Evolutionary conservation across 2,113 vertebrate genomes (phyloP).

Genomic region (Rousettus leschenaultii): DNA sequence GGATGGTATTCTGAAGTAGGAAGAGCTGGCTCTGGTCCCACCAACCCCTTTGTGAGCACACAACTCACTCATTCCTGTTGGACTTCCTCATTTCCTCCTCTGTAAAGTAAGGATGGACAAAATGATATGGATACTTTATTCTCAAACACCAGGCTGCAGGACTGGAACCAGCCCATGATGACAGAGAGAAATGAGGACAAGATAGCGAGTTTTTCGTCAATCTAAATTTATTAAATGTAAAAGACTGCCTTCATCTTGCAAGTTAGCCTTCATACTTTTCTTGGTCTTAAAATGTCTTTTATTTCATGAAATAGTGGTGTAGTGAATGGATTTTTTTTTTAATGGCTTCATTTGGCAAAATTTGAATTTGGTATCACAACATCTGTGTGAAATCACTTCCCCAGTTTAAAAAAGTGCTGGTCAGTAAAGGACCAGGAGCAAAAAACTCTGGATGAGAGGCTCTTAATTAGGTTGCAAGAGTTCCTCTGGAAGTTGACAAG

Average conservation of each 20-base stretch:
- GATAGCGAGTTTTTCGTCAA: conserved; percentile 9
- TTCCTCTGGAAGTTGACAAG: background rate
- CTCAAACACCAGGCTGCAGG: background rate
- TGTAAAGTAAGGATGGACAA: background rate
- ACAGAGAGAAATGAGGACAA: conserved; percentile 41
- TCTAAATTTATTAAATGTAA: conserved; percentile 52
- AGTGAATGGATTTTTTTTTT: background rate
- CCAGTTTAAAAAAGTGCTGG: background rate
- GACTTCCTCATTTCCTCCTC: background rate
- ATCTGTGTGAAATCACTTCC: background rate
- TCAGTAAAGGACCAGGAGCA: background rate
- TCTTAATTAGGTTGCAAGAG: background rate
- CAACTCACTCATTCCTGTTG: background rate
- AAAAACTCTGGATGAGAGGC: background rate
- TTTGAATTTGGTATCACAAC: background rate
- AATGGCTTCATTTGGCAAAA: background rate
- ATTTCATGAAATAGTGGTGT: background rate
- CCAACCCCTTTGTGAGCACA: background rate
- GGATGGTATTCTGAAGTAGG: too few species aligned
- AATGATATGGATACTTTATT: background rate
- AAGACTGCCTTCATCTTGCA: background rate
- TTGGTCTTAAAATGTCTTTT: conserved; percentile 28
- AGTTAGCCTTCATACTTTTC: background rate
- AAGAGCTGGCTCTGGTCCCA: background rate
- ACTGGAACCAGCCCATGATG: background rate